A percentile compares a stretch with the other conserved stretches of the same genome.
phyloP scores from a whole-genome alignment of 1,140 invertebrate genomes.

The Drosophila pectinifera region DNA sequence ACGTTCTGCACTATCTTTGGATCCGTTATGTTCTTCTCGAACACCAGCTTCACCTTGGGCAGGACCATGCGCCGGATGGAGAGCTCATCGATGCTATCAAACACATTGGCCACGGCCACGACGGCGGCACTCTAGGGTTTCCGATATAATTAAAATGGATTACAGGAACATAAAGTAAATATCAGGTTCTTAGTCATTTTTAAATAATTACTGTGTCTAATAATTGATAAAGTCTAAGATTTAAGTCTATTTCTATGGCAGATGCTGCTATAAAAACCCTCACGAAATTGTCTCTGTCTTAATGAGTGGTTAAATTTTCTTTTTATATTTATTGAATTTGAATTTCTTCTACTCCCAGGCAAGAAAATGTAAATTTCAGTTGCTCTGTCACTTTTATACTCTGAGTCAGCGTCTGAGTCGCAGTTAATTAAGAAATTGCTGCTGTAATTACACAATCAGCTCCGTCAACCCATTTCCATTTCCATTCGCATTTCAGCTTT shows the following conservation, averaged over 20 bases:
- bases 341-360: conserved; percentile 9
- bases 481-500: conserved; percentile 8
- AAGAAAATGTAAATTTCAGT: conserved; percentile 41
- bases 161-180: not conserved
- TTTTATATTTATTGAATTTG: conserved; percentile 25
- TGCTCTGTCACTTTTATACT: conserved; percentile 50
- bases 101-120: conserved; percentile 93
- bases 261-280: not conserved
- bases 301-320: conserved; percentile 3
- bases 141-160: not conserved
- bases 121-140: conserved; percentile 92
- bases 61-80: conserved; percentile 93
- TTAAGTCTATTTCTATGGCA: no score
- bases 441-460: conserved; percentile 73
- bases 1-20: conserved; percentile 91
- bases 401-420: conserved; percentile 31
- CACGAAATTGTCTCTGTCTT: not conserved
- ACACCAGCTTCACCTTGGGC: conserved; percentile 94
- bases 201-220: no score
- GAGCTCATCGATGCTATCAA: conserved; percentile 93
- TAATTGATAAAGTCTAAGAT: no score
- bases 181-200: no score
- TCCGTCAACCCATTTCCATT: conserved; percentile 56
- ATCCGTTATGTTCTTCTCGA: conserved; percentile 93
- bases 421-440: conserved; percentile 79